phyloP scores from a whole-genome alignment of 2,888 invertebrate species.

The Eilema depressum region DNA sequence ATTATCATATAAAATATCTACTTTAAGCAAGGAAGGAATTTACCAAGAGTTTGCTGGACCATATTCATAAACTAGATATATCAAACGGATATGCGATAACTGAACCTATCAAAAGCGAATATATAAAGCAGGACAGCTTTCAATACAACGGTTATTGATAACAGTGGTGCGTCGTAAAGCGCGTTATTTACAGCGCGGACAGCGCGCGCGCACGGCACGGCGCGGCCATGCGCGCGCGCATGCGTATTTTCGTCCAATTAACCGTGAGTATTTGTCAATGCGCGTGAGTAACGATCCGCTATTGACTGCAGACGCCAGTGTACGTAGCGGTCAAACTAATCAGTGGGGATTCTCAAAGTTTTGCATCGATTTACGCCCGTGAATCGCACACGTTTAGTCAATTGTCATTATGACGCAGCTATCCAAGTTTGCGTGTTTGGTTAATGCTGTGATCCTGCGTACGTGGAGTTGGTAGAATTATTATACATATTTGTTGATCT shows the following conservation, averaged over 20 bases:
- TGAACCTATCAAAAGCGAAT: conserved; percentile 46
- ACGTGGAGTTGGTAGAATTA: too few species aligned
- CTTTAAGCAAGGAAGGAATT: neutral
- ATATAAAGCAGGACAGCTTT: conserved; percentile 63
- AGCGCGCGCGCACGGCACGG: conserved; percentile 46
- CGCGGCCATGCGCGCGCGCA: conserved; percentile 45
- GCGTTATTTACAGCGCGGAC: conserved; percentile 74
- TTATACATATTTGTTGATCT: too few species aligned
- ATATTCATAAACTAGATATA: conserved; percentile 35
- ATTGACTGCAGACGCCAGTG: conserved; percentile 58
- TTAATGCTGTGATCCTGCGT: neutral
- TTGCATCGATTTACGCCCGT: neutral
- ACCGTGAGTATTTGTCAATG: conserved; percentile 73
- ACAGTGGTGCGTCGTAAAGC: conserved; percentile 71
- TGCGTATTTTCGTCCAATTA: conserved; percentile 73
- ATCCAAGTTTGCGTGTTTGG: neutral
- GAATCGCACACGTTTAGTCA: neutral
- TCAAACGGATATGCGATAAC: conserved; percentile 48
- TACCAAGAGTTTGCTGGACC: neutral
- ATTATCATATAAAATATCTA: neutral
- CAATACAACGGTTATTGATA: conserved; percentile 74
- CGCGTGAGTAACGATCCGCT: conserved; percentile 64
- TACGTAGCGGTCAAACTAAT: conserved; percentile 45
- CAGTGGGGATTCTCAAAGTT: conserved; percentile 35
- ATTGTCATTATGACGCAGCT: conserved; percentile 5